Base-by-base conservation (phyloP, 2,888 invertebrate species). In the Cephus nigrinus region DNA sequence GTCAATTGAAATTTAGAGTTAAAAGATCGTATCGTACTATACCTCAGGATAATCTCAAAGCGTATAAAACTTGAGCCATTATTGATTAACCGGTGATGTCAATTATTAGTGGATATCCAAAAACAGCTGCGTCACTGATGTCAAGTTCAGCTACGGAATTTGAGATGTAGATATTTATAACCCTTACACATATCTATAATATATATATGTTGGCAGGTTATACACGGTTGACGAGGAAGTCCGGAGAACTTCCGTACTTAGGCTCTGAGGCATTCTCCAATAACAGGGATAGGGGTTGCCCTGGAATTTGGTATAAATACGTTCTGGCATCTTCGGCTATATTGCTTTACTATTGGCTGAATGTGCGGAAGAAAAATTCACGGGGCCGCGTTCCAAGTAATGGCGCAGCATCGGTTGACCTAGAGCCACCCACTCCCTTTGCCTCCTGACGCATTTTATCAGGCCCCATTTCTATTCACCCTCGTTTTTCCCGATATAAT, bases 291-390 rank as follows among this genome's bases (percentile, higher is more conserved):
- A 74, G 78, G 82, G 80, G 75, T 77, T 80, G 85, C 77, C 81
- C 84, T 84, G 88, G 90, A 90, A 90, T 89, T 84, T 84, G 84
- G 83, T 86, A 86, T 89, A 85, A 87, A 85, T 86, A 87, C 85
- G 88, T 78, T 76, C 76, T 76, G 87, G 88, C 83, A 89, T 90
- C 84, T 82, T 81, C 81, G 76, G 80, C 77, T 84, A 86, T 87
- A 87, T 87, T 87, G 87, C 88, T 87, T 85, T 84, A 84, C 82
- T 81, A 87, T 88, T 85, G 85, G 86, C 84, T 79, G 79, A 78
- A 80, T 78, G 80, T 76, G 71, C 31, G 12, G 31, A 31, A 31
- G 33, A 71, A 71, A 71, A 71, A 33, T 77, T 68, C 71, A 71
- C 74, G 40, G 23, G 69, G 23, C 2, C 55, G 55, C 55, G 55